Conservation (phyloP, 2,888 invertebrate genomes). For the Synergus itoensis region DNA sequence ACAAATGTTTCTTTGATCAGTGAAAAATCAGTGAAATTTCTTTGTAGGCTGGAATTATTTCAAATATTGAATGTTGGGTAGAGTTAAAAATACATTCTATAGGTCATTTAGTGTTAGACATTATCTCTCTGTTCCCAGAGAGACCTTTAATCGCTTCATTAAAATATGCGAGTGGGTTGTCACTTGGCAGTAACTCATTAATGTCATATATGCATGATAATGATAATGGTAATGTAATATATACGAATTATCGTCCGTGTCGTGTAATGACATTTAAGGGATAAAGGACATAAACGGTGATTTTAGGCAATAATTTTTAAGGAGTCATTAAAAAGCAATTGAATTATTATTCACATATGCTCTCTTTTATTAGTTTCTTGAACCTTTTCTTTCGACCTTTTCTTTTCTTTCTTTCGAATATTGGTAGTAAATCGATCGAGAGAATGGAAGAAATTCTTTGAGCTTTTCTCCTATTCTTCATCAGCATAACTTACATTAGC, state of each 20-base stretch:
- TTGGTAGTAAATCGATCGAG: neutral
- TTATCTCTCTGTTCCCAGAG: slow-evolving; percentile 13
- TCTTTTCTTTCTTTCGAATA: too few relatives aligned
- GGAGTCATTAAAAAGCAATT: neutral
- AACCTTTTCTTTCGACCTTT: neutral
- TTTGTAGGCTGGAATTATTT: neutral
- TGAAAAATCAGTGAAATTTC: too few relatives aligned
- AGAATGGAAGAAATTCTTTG: neutral
- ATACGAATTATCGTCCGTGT: slow-evolving; percentile 1
- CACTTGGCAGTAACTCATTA: slow-evolving; percentile 36
- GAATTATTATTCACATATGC: neutral
- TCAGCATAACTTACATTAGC: neutral
- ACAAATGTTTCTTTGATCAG: too few relatives aligned
- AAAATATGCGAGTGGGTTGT: slow-evolving; percentile 31
- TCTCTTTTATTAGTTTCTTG: neutral
- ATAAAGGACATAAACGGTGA: neutral
- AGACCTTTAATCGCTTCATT: slow-evolving; percentile 8
- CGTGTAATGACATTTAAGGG: neutral
- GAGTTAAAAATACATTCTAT: neutral
- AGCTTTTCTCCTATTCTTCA: neutral
- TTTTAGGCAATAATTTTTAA: neutral
- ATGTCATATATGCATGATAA: slow-evolving; percentile 11
- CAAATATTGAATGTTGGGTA: neutral
- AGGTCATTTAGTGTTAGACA: neutral
- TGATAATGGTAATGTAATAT: slow-evolving; percentile 22